Base-by-base conservation (phyloP, 2,797 vertebrate genomes). In the Channallabes apus region DNA sequence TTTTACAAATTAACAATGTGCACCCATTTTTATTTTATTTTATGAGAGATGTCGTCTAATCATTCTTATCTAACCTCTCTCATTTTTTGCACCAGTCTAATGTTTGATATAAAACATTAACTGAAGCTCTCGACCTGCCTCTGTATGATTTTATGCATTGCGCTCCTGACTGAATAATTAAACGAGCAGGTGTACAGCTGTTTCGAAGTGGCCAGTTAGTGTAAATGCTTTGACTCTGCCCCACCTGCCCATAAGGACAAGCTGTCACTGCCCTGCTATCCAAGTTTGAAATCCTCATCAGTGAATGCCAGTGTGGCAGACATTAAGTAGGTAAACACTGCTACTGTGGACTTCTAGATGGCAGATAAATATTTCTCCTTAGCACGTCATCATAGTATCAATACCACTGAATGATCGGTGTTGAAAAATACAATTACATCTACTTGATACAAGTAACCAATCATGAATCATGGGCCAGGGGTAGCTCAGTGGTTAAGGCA, bases 141-240 rank as follows among this genome's bases (percentile, higher is more conserved):
- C 76, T 61, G 75, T 38, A 35, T 35, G 75, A 58, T 32, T 58
- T 76, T 59, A 24, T 38, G 20, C 56, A 61, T 12, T 78, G 75
- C 2, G 6, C 11, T 38, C 11, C 75, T 61, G 56, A 77, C 3
- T 35, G 32, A 54, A 61, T 78, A 24, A 35, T 61, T 59, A 29
- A 38, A 78, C 38, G 29, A 61, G 56, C 29, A 78, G 18, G 56
- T 78, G 29, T 61, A 78, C 56, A 78, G 56, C 56, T 78, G 76
- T 78, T 78, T 58, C 75, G 35, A 59, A 35, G 29, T 32, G 27
- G 27, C 29, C 20, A 35, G 27, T 58, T 18, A 58, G 3, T 76
- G 51, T 76, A 76, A 76, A 76, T 7, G 76, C 29, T 38, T 24
- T 12, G 29, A 24, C 9, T 78, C 76, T 79, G 58, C 32, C 14